These are phyloP conservation scores for Sebastes schlegelii DNA, from an alignment of 2,113 vertebrate species.

Conservation along the genomic window DNA sequence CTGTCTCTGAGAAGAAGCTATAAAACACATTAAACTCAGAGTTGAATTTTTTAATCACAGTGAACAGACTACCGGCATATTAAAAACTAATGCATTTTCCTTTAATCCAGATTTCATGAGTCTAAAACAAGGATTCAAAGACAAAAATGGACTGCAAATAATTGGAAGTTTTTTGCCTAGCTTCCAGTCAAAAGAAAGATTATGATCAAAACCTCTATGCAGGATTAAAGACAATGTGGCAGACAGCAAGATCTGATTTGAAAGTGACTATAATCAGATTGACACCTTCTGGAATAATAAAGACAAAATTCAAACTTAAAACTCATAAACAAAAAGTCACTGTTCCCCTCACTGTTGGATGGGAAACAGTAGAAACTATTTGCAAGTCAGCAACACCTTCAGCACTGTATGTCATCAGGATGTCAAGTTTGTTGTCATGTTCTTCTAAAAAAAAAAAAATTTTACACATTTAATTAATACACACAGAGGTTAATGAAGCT, in stretches of 20 bases:
- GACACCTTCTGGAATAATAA: neutral
- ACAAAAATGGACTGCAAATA: neutral
- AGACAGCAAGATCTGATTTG: neutral
- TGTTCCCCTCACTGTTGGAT: neutral
- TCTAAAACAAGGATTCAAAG: neutral
- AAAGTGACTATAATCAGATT: neutral
- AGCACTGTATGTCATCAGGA: no score
- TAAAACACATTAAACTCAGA: constrained; percentile 4
- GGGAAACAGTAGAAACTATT: no score
- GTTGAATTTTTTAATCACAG: neutral
- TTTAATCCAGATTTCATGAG: constrained; percentile 1
- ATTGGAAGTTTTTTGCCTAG: neutral
- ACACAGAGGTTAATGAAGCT: neutral
- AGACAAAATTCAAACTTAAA: neutral
- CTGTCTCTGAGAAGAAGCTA: no score
- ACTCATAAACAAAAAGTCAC: neutral
- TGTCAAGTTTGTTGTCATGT: no score
- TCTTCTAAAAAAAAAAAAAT: no score
- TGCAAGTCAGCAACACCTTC: no score
- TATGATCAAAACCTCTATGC: neutral
- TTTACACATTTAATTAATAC: neutral
- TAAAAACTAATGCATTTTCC: neutral
- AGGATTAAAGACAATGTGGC: neutral
- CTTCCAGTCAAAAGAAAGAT: neutral
- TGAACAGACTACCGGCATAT: neutral